A percentile compares a stretch with the other conserved stretches of the same genome.
These are phyloP conservation scores for Clarias pachynema DNA, from an alignment of 2,797 vertebrate genomes.

Conservation along the genomic window DNA sequence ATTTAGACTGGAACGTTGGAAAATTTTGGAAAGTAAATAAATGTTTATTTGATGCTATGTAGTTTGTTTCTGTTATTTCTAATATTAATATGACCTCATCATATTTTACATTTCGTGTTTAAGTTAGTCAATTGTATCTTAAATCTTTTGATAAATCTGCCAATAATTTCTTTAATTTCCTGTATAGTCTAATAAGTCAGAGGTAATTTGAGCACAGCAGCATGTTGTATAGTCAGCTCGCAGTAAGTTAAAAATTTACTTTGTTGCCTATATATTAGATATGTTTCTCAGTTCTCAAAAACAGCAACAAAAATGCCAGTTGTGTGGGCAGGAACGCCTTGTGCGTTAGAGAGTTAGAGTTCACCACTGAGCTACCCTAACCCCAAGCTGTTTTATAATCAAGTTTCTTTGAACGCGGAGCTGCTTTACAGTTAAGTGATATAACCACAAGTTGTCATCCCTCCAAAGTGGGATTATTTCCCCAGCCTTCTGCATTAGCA, in stretches of 20 bases:
- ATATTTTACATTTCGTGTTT: not conserved
- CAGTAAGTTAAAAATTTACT: not conserved
- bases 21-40: constrained; percentile 18
- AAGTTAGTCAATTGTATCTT: not conserved
- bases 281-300: not conserved
- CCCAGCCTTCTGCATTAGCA: not conserved
- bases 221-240: not conserved
- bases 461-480: not conserved
- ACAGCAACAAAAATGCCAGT: not conserved
- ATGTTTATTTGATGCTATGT: not conserved
- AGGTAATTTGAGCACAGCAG: not conserved
- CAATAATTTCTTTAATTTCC: not conserved
- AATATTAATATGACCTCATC: not conserved
- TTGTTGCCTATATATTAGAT: not conserved
- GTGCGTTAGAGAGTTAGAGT: not conserved
- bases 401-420: not conserved
- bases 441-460: not conserved
- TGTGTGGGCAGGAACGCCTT: not conserved
- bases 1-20: not conserved
- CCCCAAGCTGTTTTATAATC: not conserved
- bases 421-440: not conserved
- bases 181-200: not conserved
- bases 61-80: not conserved
- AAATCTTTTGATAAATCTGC: not conserved
- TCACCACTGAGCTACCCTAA: too few relatives aligned